Evolutionary conservation across 1,140 invertebrate genomes (phyloP), one percentile per base, ranked within the genome.

Genomic region (Globodera rostochiensis): DNA sequence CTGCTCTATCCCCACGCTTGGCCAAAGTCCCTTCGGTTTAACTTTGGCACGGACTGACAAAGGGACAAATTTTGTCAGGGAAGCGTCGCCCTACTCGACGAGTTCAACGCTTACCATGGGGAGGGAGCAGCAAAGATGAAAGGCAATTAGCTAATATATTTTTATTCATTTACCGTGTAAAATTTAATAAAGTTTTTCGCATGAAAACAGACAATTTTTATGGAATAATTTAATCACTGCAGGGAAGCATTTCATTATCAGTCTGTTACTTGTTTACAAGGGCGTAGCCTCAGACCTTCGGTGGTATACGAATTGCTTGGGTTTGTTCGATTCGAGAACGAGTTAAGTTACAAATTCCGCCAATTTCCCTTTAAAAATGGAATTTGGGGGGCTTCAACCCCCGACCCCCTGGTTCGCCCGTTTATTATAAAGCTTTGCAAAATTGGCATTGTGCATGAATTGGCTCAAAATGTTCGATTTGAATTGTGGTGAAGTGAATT

Each of bases 401-500:
- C 36, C 36, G n/a, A n/a, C 36, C 36, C 36, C 1, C 36, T 36
- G 36, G 36, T 36, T 3, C 36, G 21, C 73, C 25, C 21, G 21
- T 15, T 74, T 53, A 2, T 8, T 7, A 74, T 6, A 7, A 46
- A 8, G 57, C 46, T n/a, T 8, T 46, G 13, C 64, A 45, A 71
- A 71, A 71, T 71, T 47, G 21, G 46, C 69, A 71, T 21, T 71
- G 25, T 1, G 69, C 45, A 6, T 71, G 69, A 71, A 45, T 71
- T 71, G 11, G 69, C 3, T 53, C 74, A 46, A 19, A 15, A 47
- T 36, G 7, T 81, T 80, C 79, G 21, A 80, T 25, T 80, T 80
- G 79, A 8, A 80, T 21, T 50, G 79, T 79, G 5, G 79, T 49
- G 25, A 53, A 69, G 13, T 57, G 64, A 19, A 80, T n/a, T 36